Evolutionary conservation across 2,113 vertebrate species (phyloP).

Genomic region (Aix galericulata): DNA sequence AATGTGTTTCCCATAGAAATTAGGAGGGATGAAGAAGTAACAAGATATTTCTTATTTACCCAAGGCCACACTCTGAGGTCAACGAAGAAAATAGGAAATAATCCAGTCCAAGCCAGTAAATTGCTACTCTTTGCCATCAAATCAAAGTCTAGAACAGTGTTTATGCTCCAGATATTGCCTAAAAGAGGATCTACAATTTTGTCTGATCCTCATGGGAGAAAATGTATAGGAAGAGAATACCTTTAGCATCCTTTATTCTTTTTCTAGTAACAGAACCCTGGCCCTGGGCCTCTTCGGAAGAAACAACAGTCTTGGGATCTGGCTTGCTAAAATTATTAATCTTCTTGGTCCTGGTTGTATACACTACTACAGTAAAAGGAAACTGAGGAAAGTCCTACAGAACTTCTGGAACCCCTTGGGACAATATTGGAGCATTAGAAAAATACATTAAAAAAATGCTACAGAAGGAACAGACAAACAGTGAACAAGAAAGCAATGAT

Average conservation of each 20-base stretch:
- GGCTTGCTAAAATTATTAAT: conserved; percentile 1
- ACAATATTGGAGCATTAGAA: not conserved
- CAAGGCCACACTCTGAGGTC: not conserved
- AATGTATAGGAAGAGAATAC: not conserved
- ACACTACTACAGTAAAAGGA: not conserved
- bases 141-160: not conserved
- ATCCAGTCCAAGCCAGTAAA: not conserved
- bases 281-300: not conserved
- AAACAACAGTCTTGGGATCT: not conserved
- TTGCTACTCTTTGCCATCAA: not conserved
- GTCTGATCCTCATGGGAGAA: not conserved
- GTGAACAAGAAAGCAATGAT: not conserved
- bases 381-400: not conserved
- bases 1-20: not conserved
- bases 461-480: not conserved
- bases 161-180: not conserved
- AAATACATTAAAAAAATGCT: not conserved
- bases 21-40: not conserved
- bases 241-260: not conserved
- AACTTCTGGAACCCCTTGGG: not conserved
- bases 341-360: not conserved
- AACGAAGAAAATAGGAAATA: not conserved
- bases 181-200: not conserved
- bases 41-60: not conserved
- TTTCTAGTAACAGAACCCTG: not conserved